Evolutionary conservation across 1,140 invertebrate genomes (phyloP).

Genomic region (Myzus persicae): DNA sequence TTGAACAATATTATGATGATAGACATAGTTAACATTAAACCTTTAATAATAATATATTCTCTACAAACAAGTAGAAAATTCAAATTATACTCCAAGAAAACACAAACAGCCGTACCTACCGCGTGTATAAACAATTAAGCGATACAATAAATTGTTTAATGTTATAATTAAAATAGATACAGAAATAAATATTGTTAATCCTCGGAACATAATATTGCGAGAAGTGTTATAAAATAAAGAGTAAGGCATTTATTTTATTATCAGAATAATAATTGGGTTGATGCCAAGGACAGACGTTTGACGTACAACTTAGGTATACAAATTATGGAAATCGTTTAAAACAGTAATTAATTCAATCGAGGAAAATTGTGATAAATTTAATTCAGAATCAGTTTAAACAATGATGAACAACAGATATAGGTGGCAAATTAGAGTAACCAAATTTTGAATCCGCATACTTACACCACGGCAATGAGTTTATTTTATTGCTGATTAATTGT

Average conservation of each 20-base stretch:
- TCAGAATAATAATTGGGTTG: no score
- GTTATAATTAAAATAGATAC: no score
- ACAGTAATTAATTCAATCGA: neutral
- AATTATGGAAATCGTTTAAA: no score
- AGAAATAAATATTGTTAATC: no score
- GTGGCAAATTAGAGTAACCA: neutral
- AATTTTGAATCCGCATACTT: neutral
- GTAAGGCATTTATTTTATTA: no score
- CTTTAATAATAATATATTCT: neutral
- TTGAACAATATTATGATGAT: neutral
- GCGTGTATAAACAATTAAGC: no score
- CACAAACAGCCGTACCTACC: no score
- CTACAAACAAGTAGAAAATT: neutral
- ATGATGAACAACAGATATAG: neutral
- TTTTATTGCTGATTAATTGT: neutral
- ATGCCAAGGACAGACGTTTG: no score
- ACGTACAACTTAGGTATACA: no score
- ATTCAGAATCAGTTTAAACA: neutral
- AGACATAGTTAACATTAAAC: neutral
- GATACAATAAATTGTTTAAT: no score
- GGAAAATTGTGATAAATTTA: neutral
- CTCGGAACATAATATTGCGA: no score
- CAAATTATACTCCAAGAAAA: neutral
- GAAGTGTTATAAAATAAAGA: no score
- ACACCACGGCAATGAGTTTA: neutral